A percentile compares a stretch with the other conserved stretches of the same genome.
Evolutionary conservation across 2,113 vertebrate genomes (phyloP).

Genomic region (Patagioenas fasciata): DNA sequence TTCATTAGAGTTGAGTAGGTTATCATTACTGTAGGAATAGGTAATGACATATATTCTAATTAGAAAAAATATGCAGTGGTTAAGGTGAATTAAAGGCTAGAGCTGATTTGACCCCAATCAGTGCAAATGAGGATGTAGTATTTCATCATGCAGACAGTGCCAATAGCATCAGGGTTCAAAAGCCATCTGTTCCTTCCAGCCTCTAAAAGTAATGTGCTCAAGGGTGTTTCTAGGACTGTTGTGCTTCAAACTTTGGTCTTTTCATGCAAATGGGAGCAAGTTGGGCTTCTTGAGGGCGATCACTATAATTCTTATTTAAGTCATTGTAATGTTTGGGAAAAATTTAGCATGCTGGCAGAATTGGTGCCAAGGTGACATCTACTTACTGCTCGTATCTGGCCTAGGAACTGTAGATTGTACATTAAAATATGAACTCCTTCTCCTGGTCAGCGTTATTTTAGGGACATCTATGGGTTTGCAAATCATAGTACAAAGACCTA

Average conservation of each 20-base stretch:
- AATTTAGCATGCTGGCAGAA: background rate
- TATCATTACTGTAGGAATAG: slow-evolving; percentile 30
- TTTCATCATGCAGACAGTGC: slow-evolving; percentile 18
- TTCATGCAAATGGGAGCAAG: background rate
- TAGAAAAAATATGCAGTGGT: slow-evolving; percentile 18
- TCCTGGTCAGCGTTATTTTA: background rate
- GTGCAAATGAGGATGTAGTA: slow-evolving; percentile 3
- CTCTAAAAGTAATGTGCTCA: background rate
- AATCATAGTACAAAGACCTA: background rate
- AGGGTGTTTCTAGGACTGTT: slow-evolving; percentile 29
- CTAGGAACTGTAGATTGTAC: background rate
- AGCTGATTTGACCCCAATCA: slow-evolving; percentile 36
- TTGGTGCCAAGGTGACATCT: background rate
- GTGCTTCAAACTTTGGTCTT: background rate
- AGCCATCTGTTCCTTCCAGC: slow-evolving; percentile 44
- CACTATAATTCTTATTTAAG: background rate
- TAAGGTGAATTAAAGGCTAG: slow-evolving; percentile 24
- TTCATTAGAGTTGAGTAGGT: slow-evolving; percentile 47
- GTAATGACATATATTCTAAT: slow-evolving; percentile 41
- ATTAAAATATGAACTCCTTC: background rate
- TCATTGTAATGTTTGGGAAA: background rate
- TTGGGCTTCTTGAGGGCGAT: background rate
- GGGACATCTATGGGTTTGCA: background rate
- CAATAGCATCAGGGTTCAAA: slow-evolving; percentile 36
- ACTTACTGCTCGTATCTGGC: background rate